Evolutionary conservation across 1,140 invertebrate species (phyloP), one percentile per base, ranked within the genome.

Genomic region (Aphaenogaster rudis): DNA sequence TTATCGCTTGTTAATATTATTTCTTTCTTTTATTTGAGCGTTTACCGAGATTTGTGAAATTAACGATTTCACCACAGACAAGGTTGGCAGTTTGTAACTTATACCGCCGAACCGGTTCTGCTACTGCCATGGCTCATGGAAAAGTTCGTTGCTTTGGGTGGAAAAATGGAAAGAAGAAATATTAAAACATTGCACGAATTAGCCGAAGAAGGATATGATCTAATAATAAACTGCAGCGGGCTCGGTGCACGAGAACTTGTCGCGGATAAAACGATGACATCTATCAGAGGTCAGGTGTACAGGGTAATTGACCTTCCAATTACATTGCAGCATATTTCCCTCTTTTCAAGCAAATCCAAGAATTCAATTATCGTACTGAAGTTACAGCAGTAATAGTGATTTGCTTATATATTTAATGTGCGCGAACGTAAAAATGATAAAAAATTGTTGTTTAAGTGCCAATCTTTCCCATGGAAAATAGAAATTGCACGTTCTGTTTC

Each of bases 151-250:
- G 88, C 92, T 2, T 92, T 94, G 0, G 96, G 97, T 11, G 97
- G 97, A 2, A 92, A 94, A 61, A 86, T 97, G 9, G 61, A 95
- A 7, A 93, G 94, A 28, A 94, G 93, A 78, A 96, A 95, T 81
- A 93, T 98, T 15, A 89, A 92, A 1, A 94, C 96, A 48, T 94
- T 98, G 2, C 88, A 95, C 8, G 95, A 96, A 82, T 92, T 97
- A 0, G 88, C 94, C 1, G 82, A 95, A 0, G 91, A 95, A 1
- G 94, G 94, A 8, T 97, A 96, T 92, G 96, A 98, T 93, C 95
- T 97, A 2, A 95, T 98, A 48, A 95, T 98, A 39, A 98, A 98
- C 93, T 98, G 98, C 90, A 96, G 96, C 36, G 98, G 98, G 1
- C 92, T 98, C 0, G 96, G 96, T 11, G 96, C 97, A 7, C 93